These are phyloP conservation scores for Apostichopus parvimensis DNA, from an alignment of 35 echinoderm and acorn worm species.

Conservation along the genomic window DNA sequence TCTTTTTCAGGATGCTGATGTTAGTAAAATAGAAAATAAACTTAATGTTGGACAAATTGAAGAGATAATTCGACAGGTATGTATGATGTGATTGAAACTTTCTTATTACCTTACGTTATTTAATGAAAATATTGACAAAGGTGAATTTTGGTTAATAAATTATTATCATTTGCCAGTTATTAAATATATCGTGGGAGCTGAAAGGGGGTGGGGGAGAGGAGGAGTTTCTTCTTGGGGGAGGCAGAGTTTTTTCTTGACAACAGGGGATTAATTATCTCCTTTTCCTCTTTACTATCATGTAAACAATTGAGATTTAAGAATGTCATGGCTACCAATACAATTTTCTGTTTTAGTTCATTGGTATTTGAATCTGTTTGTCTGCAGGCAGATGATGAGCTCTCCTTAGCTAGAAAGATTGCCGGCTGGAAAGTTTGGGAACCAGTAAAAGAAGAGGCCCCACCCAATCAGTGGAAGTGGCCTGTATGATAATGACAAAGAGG, in stretches of 20 bases:
- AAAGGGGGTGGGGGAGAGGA: too few relatives aligned
- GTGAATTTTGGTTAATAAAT: too few relatives aligned
- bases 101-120: not conserved
- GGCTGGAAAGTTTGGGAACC: conserved; percentile 84
- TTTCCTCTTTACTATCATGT: not conserved
- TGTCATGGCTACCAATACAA: not conserved
- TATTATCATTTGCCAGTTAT: too few relatives aligned
- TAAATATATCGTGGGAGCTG: too few relatives aligned
- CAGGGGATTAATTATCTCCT: not conserved
- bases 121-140: not conserved
- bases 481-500: not conserved
- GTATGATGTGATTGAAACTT: not conserved
- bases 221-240: too few relatives aligned
- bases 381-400: conserved; percentile 79
- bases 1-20: conserved; percentile 64
- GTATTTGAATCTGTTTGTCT: not conserved
- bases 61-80: conserved; percentile 84
- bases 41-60: conserved; percentile 87
- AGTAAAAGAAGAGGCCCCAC: conserved; percentile 73
- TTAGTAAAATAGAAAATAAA: conserved; percentile 72
- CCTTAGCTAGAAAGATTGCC: conserved; percentile 65
- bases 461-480: conserved; percentile 92
- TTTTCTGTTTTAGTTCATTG: not conserved
- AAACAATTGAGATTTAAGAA: not conserved
- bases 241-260: too few relatives aligned